Evolutionary conservation across 2,888 invertebrate species (phyloP), one percentile per base, ranked within the genome.

Genomic region (Drosophila heteroneura): DNA sequence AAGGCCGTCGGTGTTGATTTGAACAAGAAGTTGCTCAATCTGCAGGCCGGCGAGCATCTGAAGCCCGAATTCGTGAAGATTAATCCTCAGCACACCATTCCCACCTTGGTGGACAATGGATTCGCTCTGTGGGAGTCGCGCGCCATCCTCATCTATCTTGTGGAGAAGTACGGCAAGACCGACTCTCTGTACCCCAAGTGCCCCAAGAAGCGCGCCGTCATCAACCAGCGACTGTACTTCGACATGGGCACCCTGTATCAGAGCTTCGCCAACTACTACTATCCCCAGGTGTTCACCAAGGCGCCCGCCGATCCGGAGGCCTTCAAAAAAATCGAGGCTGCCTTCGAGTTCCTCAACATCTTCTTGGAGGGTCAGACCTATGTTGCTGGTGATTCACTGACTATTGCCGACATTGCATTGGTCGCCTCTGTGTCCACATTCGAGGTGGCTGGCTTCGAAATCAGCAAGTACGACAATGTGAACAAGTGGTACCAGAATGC

Each of bases 61-160:
- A 96, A 94, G 68, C 96, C 96, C 0, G 96, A 96, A 88, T 97
- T 94, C 87, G 0, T 96, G 51, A 96, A 96, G 94, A 93, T 97
- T 52, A 97, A 97, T 92, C 97, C 97, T 0, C 97, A 97, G 93
- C 97, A 97, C 93, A 96, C 96, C 44, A 95, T 98, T 73, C 98
- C 98, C 12, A 97, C 97, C 0, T 93, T 98, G 66, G 96, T 96
- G 75, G 98, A 98, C 93, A 96, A 97, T 88, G 97, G 97, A 0
- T 96, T 97, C 91, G 93, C 95, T 12, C 93, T 98, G 71, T 97
- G 96, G 95, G 98, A 98, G 94, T 97, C 97, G 58, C 96, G 97
- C 53, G 96, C 97, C 76, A 97, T 98, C 92, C 95, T 96, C 93
- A 94, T 95, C 1, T 98, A 98, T 93, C 94, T 98, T 91, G 96